Conservation (phyloP, 1,140 invertebrate genomes). For the Micrasema minimum region DNA sequence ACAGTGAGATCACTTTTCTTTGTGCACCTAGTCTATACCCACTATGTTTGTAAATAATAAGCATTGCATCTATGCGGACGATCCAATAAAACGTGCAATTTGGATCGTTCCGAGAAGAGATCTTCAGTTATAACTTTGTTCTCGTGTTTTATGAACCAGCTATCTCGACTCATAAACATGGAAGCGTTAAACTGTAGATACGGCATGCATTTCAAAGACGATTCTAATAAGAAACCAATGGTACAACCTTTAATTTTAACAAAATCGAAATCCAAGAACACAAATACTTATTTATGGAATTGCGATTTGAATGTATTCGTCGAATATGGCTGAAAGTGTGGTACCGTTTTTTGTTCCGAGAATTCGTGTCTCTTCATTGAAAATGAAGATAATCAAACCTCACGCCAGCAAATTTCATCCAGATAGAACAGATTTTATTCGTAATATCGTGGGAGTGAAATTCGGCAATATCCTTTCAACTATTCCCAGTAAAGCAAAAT, state of each 20-base stretch:
- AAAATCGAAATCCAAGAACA: no score
- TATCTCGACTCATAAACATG: no score
- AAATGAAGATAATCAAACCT: conserved; percentile 16
- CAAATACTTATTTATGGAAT: neutral
- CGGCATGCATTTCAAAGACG: no score
- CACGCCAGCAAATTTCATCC: conserved; percentile 6
- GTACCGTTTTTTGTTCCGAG: neutral
- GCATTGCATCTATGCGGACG: neutral
- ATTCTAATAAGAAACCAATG: no score
- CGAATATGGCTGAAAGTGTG: neutral
- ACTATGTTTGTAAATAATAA: conserved; percentile 19
- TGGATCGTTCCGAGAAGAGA: no score
- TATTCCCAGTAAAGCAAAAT: conserved; percentile 23
- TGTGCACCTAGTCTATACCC: conserved; percentile 5
- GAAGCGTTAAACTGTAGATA: no score
- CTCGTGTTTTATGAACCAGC: no score
- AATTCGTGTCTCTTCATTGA: conserved; percentile 10
- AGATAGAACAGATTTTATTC: conserved; percentile 7
- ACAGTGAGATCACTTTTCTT: conserved; percentile 19
- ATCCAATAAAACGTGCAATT: no score
- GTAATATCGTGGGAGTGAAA: conserved; percentile 16
- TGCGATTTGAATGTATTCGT: neutral
- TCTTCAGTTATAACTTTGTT: no score
- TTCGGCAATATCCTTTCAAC: conserved; percentile 21
- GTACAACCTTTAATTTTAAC: no score